Evolutionary conservation across 2,888 invertebrate species (phyloP).

Genomic region (Limnephilus lunatus): DNA sequence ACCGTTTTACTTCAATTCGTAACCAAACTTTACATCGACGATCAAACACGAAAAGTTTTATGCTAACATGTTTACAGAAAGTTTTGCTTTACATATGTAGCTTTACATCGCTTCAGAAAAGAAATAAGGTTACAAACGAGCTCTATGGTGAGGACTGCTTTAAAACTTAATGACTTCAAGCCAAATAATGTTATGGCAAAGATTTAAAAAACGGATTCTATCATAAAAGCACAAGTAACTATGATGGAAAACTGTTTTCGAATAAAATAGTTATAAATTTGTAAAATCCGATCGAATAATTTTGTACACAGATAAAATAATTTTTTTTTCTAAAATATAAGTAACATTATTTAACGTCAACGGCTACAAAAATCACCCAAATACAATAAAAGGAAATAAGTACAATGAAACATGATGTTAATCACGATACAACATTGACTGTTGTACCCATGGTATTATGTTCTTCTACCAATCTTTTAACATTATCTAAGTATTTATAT

Average conservation of each 20-base stretch:
- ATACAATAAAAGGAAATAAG: slow-evolving; percentile 5
- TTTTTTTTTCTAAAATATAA: not conserved
- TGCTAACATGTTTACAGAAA: slow-evolving; percentile 1
- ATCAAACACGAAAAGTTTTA: slow-evolving; percentile 15
- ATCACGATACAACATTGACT: not conserved
- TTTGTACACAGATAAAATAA: no score
- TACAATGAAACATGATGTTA: not conserved
- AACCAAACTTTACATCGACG: slow-evolving; percentile 16
- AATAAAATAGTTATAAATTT: no score
- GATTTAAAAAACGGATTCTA: not conserved
- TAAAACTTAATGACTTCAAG: no score
- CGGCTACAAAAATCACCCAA: not conserved
- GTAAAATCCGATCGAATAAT: not conserved
- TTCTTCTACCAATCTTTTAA: slow-evolving; percentile 2
- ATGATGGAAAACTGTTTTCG: no score
- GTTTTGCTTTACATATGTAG: slow-evolving; percentile 6
- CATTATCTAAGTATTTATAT: slow-evolving; percentile 43
- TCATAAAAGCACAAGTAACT: not conserved
- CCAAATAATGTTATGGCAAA: no score
- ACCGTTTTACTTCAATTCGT: slow-evolving; percentile 10
- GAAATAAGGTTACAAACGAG: not conserved
- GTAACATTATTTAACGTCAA: not conserved
- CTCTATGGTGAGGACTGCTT: not conserved
- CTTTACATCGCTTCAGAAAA: not conserved
- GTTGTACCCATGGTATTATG: not conserved